These are phyloP conservation scores for Colostygia pectinataria DNA, from an alignment of 2,888 invertebrate species.

Conservation along the genomic window DNA sequence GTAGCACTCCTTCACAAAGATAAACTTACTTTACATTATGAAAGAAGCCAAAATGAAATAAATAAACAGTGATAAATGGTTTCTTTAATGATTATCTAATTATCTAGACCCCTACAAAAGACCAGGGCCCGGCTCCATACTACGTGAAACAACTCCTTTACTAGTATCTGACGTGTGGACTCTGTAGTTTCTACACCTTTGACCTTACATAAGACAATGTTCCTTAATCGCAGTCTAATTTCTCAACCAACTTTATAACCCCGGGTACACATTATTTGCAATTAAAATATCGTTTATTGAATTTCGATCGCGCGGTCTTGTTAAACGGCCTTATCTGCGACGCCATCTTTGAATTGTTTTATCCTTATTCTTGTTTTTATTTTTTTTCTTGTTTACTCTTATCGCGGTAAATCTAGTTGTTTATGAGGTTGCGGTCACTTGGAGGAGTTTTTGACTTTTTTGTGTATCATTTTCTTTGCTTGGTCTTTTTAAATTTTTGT, in stretches of 20 bases:
- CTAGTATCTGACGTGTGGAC: too few species aligned
- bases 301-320: conserved; percentile 34
- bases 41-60: too few species aligned
- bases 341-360: conserved; percentile 34
- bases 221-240: conserved; percentile 13
- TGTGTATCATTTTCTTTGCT: conserved; percentile 16
- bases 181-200: neutral
- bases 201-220: conserved; percentile 1
- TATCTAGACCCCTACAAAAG: too few species aligned
- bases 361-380: conserved; percentile 14
- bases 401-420: conserved; percentile 36
- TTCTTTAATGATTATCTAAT: too few species aligned
- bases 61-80: too few species aligned
- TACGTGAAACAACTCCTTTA: too few species aligned
- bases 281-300: conserved; percentile 37
- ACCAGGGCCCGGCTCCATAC: too few species aligned
- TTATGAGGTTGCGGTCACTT: conserved; percentile 31
- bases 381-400: conserved; percentile 13
- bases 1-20: too few species aligned
- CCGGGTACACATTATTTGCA: conserved; percentile 29
- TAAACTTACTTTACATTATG: too few species aligned
- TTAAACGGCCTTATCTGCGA: conserved; percentile 34
- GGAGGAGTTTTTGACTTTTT: conserved; percentile 11
- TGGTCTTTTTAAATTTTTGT: conserved; percentile 12
- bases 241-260: conserved; percentile 27